Percentiles rank a stretch among this genome's conserved stretches.
These are phyloP conservation scores for Epirrita christyi DNA, from an alignment of 2,888 invertebrate genomes.

Conservation along the genomic window DNA sequence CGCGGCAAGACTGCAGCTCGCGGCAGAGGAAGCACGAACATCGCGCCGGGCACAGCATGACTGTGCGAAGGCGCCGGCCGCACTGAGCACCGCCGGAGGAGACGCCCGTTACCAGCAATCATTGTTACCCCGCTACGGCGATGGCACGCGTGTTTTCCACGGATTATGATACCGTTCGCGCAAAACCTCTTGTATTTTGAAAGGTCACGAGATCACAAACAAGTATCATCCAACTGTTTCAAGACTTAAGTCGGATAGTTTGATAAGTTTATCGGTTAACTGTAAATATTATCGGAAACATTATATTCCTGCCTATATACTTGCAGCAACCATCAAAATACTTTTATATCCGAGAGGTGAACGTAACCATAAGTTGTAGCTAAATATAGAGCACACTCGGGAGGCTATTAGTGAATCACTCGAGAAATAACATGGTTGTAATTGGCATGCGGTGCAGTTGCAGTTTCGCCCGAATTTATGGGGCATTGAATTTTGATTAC, in stretches of 20 bases:
- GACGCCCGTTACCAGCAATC: constrained; percentile 55
- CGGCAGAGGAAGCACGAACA: constrained; percentile 91
- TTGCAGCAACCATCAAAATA: constrained; percentile 44
- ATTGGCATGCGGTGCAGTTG: constrained; percentile 27
- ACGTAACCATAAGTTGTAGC: constrained; percentile 69
- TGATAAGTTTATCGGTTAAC: constrained; percentile 37
- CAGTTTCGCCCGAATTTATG: constrained; percentile 30
- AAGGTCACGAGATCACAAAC: constrained; percentile 39
- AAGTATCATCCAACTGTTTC: constrained; percentile 11
- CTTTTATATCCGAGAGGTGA: constrained; percentile 64
- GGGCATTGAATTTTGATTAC: constrained; percentile 28
- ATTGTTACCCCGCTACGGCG: constrained; percentile 59
- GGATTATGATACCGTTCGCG: constrained; percentile 70
- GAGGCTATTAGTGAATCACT: constrained; percentile 60
- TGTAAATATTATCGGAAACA: constrained; percentile 34
- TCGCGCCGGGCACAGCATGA: constrained; percentile 89
- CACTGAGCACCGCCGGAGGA: constrained; percentile 62
- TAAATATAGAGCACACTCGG: constrained; percentile 72
- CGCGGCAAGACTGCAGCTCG: constrained; percentile 87
- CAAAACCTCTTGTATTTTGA: constrained; percentile 47
- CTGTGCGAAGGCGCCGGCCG: constrained; percentile 72
- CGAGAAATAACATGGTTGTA: constrained; percentile 48
- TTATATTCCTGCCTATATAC: constrained; percentile 15
- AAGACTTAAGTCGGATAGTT: constrained; percentile 3
- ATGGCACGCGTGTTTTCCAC: constrained; percentile 62